These are phyloP conservation scores for Cryptoleucopteryx plumbea DNA, from an alignment of 2,113 vertebrate species.

Conservation along the genomic window DNA sequence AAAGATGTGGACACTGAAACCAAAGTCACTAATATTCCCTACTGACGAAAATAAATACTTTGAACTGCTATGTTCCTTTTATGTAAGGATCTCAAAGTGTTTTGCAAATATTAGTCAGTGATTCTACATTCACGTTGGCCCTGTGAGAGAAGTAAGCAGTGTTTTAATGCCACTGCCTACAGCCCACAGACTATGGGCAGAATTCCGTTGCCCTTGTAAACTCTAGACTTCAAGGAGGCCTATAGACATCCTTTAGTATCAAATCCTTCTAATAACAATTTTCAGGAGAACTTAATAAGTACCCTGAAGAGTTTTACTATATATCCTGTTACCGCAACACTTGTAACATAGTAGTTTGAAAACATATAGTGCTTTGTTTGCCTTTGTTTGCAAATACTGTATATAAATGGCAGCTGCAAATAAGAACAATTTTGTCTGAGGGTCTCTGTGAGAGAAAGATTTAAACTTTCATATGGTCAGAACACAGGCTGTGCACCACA, in stretches of 20 bases:
- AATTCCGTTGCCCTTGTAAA: background rate
- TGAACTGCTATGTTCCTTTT: background rate
- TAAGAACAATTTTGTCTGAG: background rate
- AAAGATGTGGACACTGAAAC: background rate
- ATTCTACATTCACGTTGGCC: background rate
- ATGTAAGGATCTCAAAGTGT: background rate
- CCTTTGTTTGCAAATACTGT: background rate
- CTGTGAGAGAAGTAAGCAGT: background rate
- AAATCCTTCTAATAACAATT: background rate
- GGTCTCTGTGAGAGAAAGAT: background rate
- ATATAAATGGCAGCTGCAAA: background rate
- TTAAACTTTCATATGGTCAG: background rate
- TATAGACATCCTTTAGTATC: background rate
- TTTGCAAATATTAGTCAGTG: background rate
- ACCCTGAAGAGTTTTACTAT: background rate
- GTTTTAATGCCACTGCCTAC: background rate
- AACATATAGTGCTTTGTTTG: background rate
- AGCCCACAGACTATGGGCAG: background rate
- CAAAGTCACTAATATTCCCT: background rate
- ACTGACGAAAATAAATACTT: background rate
- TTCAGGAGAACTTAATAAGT: background rate
- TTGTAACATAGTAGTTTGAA: background rate
- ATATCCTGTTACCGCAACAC: background rate
- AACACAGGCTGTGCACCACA: background rate
- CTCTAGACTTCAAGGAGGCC: background rate